Base-by-base conservation (phyloP, 2,888 invertebrate genomes). In the Tillus elongatus region DNA sequence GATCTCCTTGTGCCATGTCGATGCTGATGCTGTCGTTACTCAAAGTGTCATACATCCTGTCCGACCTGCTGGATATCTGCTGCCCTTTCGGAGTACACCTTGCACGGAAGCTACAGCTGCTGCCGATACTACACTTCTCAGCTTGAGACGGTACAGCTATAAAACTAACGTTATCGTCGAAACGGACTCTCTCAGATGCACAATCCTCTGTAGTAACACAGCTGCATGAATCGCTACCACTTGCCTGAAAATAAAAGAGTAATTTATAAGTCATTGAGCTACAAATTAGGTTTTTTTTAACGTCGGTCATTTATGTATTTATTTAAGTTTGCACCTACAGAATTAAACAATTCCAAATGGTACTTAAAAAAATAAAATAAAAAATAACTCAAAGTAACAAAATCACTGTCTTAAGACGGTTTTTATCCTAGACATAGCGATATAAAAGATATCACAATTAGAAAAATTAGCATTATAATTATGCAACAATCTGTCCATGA, bases 121-220 rank as follows among this genome's bases (percentile, higher is more conserved):
- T 61, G n/a, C 61, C 65, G 13, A 63, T 64, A 44, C 63, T 63
- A 2, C 62, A 56, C 43, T 70, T 70, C 40, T 68, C 68, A n/a
- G 59, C 58, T 33, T 57, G 53, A 10, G 52, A 52, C n/a, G 51
- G 53, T 12, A 50, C 46, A 31, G 67, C 70, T 35, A 74, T 71
- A 52, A 73, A 72, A 49, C 73, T 76, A 39, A 77, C 73, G 45
- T 75, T 75, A 55, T 76, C 75, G 51, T 78, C 77, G 52, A 78
- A 77, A 37, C 76, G 67, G 1, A 77, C 77, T n/a, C 77, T 64
- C 52, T 78, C 78, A 1, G 75, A 75, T 15, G 68, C 68, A 38
- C 73, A 70, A 39, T 74, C 74, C 46, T 74, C 74, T 2, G 63
- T 61, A 14, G 61, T 63, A 3, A 61, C 57, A 43, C 67, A 66